phyloP scores from a whole-genome alignment of 2,888 invertebrate species.

The Synanthedon myopaeformis region DNA sequence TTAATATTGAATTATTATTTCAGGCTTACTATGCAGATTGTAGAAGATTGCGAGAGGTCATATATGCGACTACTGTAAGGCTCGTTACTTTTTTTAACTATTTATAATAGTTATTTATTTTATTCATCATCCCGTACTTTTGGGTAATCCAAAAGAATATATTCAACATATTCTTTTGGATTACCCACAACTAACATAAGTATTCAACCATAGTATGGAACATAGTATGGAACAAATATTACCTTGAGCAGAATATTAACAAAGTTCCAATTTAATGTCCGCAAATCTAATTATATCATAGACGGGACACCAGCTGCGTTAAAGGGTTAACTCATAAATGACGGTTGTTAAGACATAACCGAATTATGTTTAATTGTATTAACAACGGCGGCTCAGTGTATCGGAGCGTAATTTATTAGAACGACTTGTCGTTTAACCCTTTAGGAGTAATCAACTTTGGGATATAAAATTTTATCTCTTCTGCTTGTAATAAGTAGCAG shows the following conservation, averaged over 20 bases:
- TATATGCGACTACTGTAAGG: no score
- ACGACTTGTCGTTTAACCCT: slow-evolving; percentile 50
- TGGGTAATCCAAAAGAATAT: no score
- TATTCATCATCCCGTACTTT: no score
- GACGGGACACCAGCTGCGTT: slow-evolving; percentile 35
- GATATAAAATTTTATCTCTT: slow-evolving; percentile 18
- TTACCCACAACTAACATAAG: no score
- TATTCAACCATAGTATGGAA: no score
- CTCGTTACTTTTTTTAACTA: no score
- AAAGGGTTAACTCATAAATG: slow-evolving; percentile 46
- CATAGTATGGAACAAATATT: no score
- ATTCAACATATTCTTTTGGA: no score
- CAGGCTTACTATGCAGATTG: no score
- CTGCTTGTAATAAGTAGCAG: not conserved
- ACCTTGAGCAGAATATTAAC: not conserved
- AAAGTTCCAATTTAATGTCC: slow-evolving; percentile 19
- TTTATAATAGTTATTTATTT: no score
- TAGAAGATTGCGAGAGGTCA: no score
- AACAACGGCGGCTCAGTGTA: slow-evolving; percentile 31
- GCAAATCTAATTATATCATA: slow-evolving; percentile 24
- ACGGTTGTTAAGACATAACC: slow-evolving; percentile 37
- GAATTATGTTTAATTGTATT: slow-evolving; percentile 51
- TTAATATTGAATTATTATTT: no score
- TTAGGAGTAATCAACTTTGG: slow-evolving; percentile 11
- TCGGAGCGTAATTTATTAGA: slow-evolving; percentile 48